These are phyloP conservation scores for Philaenus spumarius DNA, from an alignment of 1,140 invertebrate genomes.

Conservation along the genomic window DNA sequence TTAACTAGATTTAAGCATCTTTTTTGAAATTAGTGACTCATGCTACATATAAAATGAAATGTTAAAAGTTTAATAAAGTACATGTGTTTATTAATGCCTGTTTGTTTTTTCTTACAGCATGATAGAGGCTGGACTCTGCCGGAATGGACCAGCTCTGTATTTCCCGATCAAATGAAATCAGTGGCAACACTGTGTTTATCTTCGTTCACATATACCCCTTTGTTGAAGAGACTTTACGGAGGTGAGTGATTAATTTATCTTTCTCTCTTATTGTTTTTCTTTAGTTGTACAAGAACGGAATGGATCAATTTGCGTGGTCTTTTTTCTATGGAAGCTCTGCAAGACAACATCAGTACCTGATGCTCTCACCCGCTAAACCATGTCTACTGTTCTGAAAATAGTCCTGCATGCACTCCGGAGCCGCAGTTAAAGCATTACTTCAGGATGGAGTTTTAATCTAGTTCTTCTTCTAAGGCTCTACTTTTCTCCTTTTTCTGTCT, in stretches of 20 bases:
- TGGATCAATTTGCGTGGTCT: conserved; percentile 36
- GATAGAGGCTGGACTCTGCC: conserved; percentile 61
- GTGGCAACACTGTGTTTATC: conserved; percentile 51
- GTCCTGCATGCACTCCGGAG: no score
- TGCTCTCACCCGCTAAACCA: no score
- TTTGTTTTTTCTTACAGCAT: conserved; percentile 32
- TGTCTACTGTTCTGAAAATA: no score
- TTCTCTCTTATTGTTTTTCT: background rate
- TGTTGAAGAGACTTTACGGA: conserved; percentile 62
- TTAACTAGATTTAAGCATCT: no score
- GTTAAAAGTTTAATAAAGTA: no score
- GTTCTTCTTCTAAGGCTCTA: no score
- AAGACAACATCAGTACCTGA: conserved; percentile 22
- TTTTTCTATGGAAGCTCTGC: conserved; percentile 2
- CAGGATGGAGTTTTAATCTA: no score
- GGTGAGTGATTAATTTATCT: conserved; percentile 38
- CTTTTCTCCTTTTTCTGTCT: no score
- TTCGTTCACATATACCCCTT: conserved; percentile 58
- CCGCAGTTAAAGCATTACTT: no score
- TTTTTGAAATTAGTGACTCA: no score
- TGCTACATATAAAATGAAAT: no score
- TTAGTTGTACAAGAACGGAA: background rate
- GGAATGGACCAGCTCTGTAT: conserved; percentile 60
- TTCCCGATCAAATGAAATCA: conserved; percentile 56
- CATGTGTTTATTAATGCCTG: no score